Evolutionary conservation across 2,113 vertebrate species (phyloP), one percentile per base, ranked within the genome.

Genomic region (Triplophysa siluroides): DNA sequence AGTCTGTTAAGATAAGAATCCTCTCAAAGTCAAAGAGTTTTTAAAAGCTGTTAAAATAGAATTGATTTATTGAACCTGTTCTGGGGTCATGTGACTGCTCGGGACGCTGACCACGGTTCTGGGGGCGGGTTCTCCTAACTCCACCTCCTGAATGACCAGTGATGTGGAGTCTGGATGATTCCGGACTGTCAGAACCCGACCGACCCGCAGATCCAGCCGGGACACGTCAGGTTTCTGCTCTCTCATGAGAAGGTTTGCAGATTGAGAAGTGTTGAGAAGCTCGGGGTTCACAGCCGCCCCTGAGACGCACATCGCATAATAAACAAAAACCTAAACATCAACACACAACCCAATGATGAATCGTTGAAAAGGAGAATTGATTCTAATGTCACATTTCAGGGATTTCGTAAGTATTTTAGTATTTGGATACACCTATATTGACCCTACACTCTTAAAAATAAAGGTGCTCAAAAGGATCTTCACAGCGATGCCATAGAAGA

Each of bases 21-120:
- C n/a, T n/a, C 26, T 29, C 26, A 29, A 29, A 2, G 26, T 29
- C 29, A 29, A 29, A 29, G 29, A 29, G 29, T 0, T 29, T 29
- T 29, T 0, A 29, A 0, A 29, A 29, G 29, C 3, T 4, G 3
- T 29, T 29, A 0, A 29, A 4, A 4, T 29, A 29, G 29, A 29
- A 29, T 43, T 29, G 19, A n/a, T 5, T 56, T 75, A 21, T 43
- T 52, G 70, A 89, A 96, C 97, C 96, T 98, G 89, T 74, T 98
- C 95, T 23, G 93, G 82, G 66, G 93, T 85, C 24, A 94, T 83
- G 58, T 93, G 91, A 76, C 90, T 93, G 81, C 93, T 93, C 84
- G 96, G 89, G 54, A 93, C 95, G 0, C 96, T 97, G 90, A 98
- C 94, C 19, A 98, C 94, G 0, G 91, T 95, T 63, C 97, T 93